phyloP scores from a whole-genome alignment of 2,888 invertebrate genomes.

The Monoplex corrugatus region DNA sequence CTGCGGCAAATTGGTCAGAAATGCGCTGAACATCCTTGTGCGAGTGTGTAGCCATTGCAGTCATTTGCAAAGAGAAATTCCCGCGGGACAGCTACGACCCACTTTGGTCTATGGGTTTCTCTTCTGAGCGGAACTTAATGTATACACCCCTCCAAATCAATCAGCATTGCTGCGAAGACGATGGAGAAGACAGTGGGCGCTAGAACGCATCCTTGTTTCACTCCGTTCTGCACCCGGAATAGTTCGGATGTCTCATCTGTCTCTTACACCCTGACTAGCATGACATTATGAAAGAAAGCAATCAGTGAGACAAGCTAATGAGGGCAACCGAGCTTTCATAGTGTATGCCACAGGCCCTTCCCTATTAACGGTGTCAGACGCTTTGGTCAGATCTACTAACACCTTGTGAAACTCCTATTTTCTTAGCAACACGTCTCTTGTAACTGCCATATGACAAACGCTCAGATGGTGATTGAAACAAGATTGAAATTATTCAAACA shows the following conservation, averaged over 20 bases:
- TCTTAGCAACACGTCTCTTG: too few species aligned
- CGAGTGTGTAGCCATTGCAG: not conserved
- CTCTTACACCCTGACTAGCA: not conserved
- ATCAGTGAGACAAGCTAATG: conserved; percentile 6
- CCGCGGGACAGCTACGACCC: not conserved
- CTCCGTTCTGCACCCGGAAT: conserved; percentile 28
- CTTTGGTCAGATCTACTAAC: too few species aligned
- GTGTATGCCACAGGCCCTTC: too few species aligned
- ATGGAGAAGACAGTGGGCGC: not conserved
- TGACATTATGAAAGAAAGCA: conserved; percentile 41
- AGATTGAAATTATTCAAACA: too few species aligned
- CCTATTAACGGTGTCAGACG: too few species aligned
- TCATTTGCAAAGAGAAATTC: not conserved
- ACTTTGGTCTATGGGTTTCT: not conserved
- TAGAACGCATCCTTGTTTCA: conserved; percentile 6
- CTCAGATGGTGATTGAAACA: too few species aligned
- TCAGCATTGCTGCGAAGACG: conserved; percentile 37
- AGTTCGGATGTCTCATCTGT: conserved; percentile 4
- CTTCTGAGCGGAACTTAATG: too few species aligned
- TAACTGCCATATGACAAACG: too few species aligned
- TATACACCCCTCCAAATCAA: not conserved
- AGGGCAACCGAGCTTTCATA: too few species aligned
- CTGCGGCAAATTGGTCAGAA: not conserved
- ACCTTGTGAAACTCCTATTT: too few species aligned
- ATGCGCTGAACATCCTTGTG: not conserved